Base-by-base conservation (phyloP, 2,888 invertebrate genomes). In the Tetrapedia diversipes region DNA sequence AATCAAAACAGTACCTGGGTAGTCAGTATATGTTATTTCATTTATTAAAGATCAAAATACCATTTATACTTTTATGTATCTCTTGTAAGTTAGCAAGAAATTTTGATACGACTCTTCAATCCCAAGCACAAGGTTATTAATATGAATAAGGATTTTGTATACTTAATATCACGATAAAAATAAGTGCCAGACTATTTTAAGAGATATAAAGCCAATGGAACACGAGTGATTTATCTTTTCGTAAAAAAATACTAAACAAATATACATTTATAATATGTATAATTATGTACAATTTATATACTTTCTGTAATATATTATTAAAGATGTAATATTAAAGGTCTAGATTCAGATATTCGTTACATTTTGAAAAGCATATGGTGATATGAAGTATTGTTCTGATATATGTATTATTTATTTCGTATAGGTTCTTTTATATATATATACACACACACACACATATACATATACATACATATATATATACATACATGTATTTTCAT, bases 391-490 rank as follows among this genome's bases (percentile, higher is more conserved):
- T 74, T 74, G 78, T 76, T 78, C 76, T 80, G 61, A 61, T 79
- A 60, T 72, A 81, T 72, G 67, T 79, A 73, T 69, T 83, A 82
- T 83, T 82, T 83, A 82, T 83, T 83, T 77, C 76, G 64, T 59
- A 72, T 70, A 71, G 67, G 57, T 77, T 65, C 77, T 75, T 74
- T 68, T 74, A 77, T 56, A 72, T 45, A 72, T 45, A 65, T 43
- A 59, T 54, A 51, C 72, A 65, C n/a, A n/a, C n/a, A 6, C 4
- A n/a, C 0, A 29, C 4, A 27, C 14, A 68, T 43, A 68, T 14
- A 54, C 1, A 39, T 24, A 57, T 32, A 56, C 56, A 53, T 29
- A 63, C 45, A 66, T 45, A 56, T 43, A 71, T 56, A 75, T 47
- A 53, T 56, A 49, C 47, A 49, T 61, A 73, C 77, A 70, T 75